These are phyloP conservation scores for Ceyx cyanopectus DNA, from an alignment of 2,113 vertebrate genomes.

Conservation along the genomic window DNA sequence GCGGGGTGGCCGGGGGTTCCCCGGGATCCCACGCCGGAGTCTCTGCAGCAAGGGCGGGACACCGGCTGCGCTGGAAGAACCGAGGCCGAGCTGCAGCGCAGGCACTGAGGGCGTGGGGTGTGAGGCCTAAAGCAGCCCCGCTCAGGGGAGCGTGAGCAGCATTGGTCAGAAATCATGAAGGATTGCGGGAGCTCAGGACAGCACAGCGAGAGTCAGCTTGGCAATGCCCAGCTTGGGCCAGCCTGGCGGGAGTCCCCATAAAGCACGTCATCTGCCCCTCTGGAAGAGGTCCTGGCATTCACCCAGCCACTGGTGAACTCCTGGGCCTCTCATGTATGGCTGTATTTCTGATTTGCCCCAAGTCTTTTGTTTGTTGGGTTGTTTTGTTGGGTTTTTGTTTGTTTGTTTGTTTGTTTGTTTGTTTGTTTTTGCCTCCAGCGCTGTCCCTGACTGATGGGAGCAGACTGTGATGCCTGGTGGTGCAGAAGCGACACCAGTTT, in stretches of 20 bases:
- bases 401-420: no score
- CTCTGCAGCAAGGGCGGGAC: neutral
- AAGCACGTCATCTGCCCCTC: neutral
- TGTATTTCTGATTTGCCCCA: neutral
- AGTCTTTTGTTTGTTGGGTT: neutral
- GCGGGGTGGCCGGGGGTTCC: neutral
- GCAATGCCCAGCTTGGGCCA: neutral
- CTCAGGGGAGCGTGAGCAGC: neutral
- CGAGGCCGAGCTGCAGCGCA: neutral
- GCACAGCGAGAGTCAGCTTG: neutral
- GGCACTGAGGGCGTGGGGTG: neutral
- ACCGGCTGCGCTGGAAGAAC: neutral
- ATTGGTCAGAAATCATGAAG: neutral
- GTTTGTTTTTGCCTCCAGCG: neutral
- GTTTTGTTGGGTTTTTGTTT: no score
- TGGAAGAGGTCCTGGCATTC: neutral
- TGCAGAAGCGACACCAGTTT: neutral
- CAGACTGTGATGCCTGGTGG: accelerated
- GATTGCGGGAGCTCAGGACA: neutral
- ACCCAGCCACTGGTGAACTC: neutral
- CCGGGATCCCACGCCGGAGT: neutral
- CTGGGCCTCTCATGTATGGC: neutral
- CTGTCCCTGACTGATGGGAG: no score
- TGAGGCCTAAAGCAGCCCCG: neutral
- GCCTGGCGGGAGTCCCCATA: neutral